phyloP scores from a whole-genome alignment of 2,113 vertebrate species.

The Scophthalmus maximus region DNA sequence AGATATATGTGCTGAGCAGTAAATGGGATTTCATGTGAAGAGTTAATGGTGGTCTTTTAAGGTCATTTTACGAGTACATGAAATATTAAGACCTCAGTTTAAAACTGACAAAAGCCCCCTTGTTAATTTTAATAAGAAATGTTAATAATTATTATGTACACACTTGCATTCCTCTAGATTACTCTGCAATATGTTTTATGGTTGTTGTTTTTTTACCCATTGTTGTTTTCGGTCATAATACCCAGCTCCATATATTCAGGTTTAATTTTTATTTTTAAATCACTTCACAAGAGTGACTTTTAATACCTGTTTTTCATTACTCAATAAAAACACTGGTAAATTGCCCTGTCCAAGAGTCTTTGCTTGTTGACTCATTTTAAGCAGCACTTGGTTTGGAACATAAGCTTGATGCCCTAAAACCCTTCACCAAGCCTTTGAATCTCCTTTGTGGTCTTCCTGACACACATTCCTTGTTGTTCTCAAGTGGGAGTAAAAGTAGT shows the following conservation, averaged over 20 bases:
- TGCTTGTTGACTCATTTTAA: constrained; percentile 25
- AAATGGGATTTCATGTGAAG: not conserved
- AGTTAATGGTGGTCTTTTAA: not conserved
- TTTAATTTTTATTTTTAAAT: constrained; percentile 7
- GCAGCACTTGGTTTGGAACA: constrained; percentile 3
- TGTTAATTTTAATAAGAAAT: not conserved
- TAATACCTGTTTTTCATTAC: constrained; percentile 15
- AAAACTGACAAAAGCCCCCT: not conserved
- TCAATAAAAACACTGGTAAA: constrained; percentile 1
- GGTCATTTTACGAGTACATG: no score
- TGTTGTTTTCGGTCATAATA: not conserved
- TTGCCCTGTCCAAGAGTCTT: not conserved
- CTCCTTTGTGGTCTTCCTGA: constrained; percentile 54
- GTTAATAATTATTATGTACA: no score
- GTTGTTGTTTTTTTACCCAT: not conserved
- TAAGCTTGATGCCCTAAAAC: constrained; percentile 27
- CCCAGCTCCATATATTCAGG: not conserved
- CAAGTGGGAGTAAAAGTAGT: constrained; percentile 39
- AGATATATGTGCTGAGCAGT: not conserved
- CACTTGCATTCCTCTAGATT: no score
- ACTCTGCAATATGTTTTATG: no score
- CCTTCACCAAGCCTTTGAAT: constrained; percentile 46
- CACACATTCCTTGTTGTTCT: constrained; percentile 65
- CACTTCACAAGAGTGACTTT: constrained; percentile 2
- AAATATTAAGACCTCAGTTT: no score